Conservation (phyloP, 2,888 invertebrate genomes). For the Merodon equestris region DNA sequence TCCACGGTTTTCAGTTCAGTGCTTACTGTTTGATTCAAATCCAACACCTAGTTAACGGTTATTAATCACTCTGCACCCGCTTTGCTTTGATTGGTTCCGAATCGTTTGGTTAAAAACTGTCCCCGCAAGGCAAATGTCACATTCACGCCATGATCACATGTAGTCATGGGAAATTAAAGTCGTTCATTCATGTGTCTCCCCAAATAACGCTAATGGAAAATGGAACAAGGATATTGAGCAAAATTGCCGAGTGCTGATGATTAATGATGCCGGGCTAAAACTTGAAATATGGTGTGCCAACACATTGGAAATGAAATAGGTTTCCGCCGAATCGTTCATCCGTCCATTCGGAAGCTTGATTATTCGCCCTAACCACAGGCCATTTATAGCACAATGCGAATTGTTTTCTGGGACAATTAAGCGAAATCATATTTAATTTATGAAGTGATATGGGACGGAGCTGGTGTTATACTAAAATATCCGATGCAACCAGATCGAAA, state of each 20-base stretch:
- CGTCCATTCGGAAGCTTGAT: too few relatives aligned
- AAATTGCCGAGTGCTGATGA: slow-evolving; percentile 15
- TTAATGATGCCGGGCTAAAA: slow-evolving; percentile 22
- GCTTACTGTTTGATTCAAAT: background rate
- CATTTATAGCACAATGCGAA: too few relatives aligned
- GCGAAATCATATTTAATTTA: too few relatives aligned
- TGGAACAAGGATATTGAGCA: slow-evolving; percentile 12
- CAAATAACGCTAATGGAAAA: background rate
- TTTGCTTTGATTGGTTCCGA: slow-evolving; percentile 19
- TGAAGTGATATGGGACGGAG: too few relatives aligned
- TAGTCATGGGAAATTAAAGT: too few relatives aligned
- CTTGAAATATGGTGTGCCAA: slow-evolving; percentile 24
- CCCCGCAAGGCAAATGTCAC: too few relatives aligned
- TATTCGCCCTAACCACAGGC: too few relatives aligned
- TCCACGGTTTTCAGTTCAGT: background rate
- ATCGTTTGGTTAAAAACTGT: slow-evolving; percentile 6
- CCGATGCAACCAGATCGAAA: too few relatives aligned
- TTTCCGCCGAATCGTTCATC: background rate
- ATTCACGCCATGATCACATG: background rate
- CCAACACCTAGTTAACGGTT: slow-evolving; percentile 3
- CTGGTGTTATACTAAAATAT: too few relatives aligned
- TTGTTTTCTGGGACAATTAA: too few relatives aligned
- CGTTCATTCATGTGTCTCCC: too few relatives aligned
- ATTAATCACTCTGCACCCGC: slow-evolving; percentile 14
- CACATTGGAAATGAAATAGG: slow-evolving; percentile 19